Percentiles rank a stretch among this genome's conserved stretches.
Conservation (phyloP, 2,888 invertebrate species). For the Melanophora roralis region DNA sequence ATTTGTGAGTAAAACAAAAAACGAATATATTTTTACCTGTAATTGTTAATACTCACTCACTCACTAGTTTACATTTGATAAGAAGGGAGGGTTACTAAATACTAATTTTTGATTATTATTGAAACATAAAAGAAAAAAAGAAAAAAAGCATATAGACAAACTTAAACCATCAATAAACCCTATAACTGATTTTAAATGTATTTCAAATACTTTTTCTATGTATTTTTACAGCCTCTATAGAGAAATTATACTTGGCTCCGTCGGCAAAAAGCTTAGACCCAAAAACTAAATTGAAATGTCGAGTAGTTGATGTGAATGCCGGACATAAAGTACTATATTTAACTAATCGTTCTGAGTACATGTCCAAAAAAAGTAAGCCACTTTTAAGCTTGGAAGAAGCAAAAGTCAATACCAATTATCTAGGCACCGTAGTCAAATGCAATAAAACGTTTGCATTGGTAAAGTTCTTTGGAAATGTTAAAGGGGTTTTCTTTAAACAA, state of each 20-base stretch:
- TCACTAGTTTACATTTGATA: no score
- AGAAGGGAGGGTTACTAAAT: no score
- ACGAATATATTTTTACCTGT: no score
- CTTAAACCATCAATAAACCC: no score
- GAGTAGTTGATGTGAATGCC: constrained; percentile 79
- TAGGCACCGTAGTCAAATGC: constrained; percentile 74
- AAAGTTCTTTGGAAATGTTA: constrained; percentile 76
- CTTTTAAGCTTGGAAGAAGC: constrained; percentile 79
- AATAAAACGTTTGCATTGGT: constrained; percentile 69
- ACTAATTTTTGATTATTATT: no score
- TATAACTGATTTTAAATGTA: no score
- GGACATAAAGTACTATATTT: constrained; percentile 79
- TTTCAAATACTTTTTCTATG: constrained; percentile 16
- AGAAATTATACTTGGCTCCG: constrained; percentile 79
- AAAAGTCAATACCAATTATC: constrained; percentile 76
- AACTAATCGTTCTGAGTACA: constrained; percentile 82
- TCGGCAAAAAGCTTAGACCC: constrained; percentile 79
- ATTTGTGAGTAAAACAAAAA: no score
- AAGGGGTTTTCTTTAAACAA: constrained; percentile 74
- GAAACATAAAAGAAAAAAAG: no score
- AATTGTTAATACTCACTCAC: no score
- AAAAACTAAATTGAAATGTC: constrained; percentile 80
- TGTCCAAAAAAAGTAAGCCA: constrained; percentile 79
- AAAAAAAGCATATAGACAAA: no score
- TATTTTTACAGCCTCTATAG: constrained; percentile 78